Base-by-base conservation (phyloP, 2,113 vertebrate species). In the Campylomormyrus tamandua region DNA sequence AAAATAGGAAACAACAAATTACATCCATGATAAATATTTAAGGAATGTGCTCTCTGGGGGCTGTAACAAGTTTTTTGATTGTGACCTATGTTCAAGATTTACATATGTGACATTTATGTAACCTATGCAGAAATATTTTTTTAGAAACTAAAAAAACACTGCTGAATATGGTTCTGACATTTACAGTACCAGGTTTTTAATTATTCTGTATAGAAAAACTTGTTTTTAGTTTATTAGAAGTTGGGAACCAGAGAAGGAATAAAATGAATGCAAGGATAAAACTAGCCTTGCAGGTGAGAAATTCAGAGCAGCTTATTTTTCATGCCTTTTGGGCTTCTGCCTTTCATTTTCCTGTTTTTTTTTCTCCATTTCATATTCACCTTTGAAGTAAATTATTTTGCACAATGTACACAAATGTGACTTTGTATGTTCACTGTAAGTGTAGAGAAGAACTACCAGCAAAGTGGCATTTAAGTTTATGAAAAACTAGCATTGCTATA, bases 331-430 rank as follows among this genome's bases (percentile, higher is more conserved):
- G 27, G 85, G 39, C 24, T 53, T 53, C 27, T 31, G 31, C 19
- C 50, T 35, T 53, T 87, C 85, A 87, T 87, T 35, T 87, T 46
- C 42, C 48, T 80, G 11, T 80, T 84, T 15, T 39, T 39, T 87
- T 87, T 42, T 5, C 62, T 27, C 0, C 50, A 56, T 87, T 87
- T 87, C 17, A 24, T 13, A 53, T 27, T 53, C 50, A 87, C 49
- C 49, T 87, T 87, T 87, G 85, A 87, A 87, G 85, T 87, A 35
- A 53, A 35, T 49, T 27, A 46, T 50, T 35, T 86, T 48, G n/a
- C 50, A 19, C 50, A 35, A 53, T 48, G 15, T 50, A n/a, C 49
- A 27, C 48, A 87, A 53, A 87, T 8, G 7, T 31, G 17, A 4
- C 49, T 87, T 87, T 56, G 27, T 39, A 27, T 53, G 10, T 3